Base-by-base conservation (phyloP, 1,140 invertebrate genomes). In the Pantala flavescens region DNA sequence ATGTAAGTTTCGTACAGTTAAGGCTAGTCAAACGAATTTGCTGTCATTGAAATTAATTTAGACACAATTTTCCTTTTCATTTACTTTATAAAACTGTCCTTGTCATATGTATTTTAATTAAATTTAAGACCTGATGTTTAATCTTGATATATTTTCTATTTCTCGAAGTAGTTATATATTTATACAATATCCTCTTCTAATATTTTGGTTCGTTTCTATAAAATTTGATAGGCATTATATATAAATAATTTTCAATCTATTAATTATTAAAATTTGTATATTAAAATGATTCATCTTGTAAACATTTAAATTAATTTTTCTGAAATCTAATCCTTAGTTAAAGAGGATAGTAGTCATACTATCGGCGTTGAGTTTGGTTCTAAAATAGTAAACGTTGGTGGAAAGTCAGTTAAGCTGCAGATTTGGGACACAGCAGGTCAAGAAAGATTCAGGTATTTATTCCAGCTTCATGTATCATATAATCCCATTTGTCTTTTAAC, bases 361-460 rank as follows among this genome's bases (percentile, higher is more conserved):
- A 93, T 90, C 85, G 91, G 91, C 72, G 92, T 94, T 36, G 92
- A 94, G 81, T 94, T 94, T 88, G 92, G 92, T 70, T 92, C 92
- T 1, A 90, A 91, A 81, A 92, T 94, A 83, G 88, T 93, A 11
- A 92, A 90, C 76, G 92, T 94, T 79, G 91, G 92, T 77, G 91
- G 91, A 3, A 93, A 93, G 82, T 89, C 90, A 76, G 91, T 93
- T 23, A 94, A 94, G 84, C 83, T 94, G 63, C 92, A 94, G 79
- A 93, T 94, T 77, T 93, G 92, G 92, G 92, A 93, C 80, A 93
- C 91, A 80, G 92, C 89, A 77, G 88, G 88, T 10, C 89, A 90
- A 79, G 89, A 90, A 80, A 88, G 89, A 76, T 89, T 89, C 79
- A 83, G 85, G 84, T 86, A 77, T 24, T 10, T 24, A 14, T 19